These are phyloP conservation scores for Tricholauxania praeusta DNA, from an alignment of 2,888 invertebrate genomes.

Conservation along the genomic window DNA sequence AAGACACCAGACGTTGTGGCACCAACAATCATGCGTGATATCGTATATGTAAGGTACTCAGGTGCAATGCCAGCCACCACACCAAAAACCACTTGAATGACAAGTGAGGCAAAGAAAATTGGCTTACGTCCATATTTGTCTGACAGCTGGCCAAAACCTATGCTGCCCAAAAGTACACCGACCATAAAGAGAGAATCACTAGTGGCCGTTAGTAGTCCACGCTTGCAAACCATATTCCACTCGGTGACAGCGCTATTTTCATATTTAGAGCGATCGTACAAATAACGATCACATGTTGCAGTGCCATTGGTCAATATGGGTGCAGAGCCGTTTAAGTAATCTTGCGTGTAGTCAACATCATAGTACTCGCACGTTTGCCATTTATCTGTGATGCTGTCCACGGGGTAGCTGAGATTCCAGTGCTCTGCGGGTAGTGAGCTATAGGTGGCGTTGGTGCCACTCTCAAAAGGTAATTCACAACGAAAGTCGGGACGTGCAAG, in stretches of 20 bases:
- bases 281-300: slow-evolving; percentile 70
- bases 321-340: slow-evolving; percentile 58
- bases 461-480: slow-evolving; percentile 73
- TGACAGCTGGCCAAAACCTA: slow-evolving; percentile 79
- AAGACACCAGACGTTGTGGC: slow-evolving; percentile 83
- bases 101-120: slow-evolving; percentile 79
- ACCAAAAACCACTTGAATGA: slow-evolving; percentile 78
- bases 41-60: slow-evolving; percentile 76
- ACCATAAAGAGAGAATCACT: slow-evolving; percentile 76
- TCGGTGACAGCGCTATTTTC: slow-evolving; percentile 76
- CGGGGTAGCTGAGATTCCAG: slow-evolving; percentile 71
- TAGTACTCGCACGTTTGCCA: slow-evolving; percentile 71
- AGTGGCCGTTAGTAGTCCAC: slow-evolving; percentile 73
- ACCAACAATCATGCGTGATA: slow-evolving; percentile 77
- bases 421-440: slow-evolving; percentile 65
- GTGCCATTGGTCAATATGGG: slow-evolving; percentile 50
- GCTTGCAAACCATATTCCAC: slow-evolving; percentile 78
- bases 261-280: slow-evolving; percentile 74
- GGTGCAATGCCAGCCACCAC: slow-evolving; percentile 76
- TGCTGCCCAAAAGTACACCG: slow-evolving; percentile 80
- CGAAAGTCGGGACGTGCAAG: slow-evolving; percentile 76
- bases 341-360: slow-evolving; percentile 65
- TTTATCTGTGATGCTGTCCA: slow-evolving; percentile 69
- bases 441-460: slow-evolving; percentile 60
- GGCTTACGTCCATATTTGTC: slow-evolving; percentile 80